Base-by-base conservation (phyloP, 2,888 invertebrate species). In the Orthosia gothica region DNA sequence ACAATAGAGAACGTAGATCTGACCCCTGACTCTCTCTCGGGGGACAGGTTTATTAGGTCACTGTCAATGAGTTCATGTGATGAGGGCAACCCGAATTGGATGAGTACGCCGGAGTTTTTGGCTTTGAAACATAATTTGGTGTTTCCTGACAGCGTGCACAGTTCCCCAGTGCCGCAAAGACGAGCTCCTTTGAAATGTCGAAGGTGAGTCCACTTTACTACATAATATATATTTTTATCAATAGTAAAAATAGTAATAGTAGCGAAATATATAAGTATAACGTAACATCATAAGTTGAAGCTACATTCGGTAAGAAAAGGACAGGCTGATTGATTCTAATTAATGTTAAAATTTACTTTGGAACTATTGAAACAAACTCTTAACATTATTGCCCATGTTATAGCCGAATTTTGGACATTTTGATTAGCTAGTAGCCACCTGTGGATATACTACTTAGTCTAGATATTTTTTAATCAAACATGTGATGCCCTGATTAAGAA, bases 121-220 rank as follows among this genome's bases (percentile, higher is more conserved):
- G 98, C 98, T 2, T 96, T 98, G 77, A 98, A 98, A 90, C 98
- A 98, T 89, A 98, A 98, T 92, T 94, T 98, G 80, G 97, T 97
- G 57, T 98, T 98, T 92, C 98, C 98, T 2, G 98, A 98, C 78
- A 98, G 98, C 90, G 97, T 97, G 16, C 98, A 97, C 65, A 98
- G 98, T 55, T 98, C 98, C 0, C 98, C 98, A 0, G 97, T 98
- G 45, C 97, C 98, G 59, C 97, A 97, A 62, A 97, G 97, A 65
- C 97, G 97, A 87, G 95, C 96, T 12, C 97, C 97, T 69, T 94
- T 97, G 72, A 97, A 97, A 95, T 97, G 97, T 92, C 95, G 97
- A 92, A 96, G 97, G 97, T 97, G 85, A 94, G 89, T 91, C 71
- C 26, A 13, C 9, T 40, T 7, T 40, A 40, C 40, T 26, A 26